These are phyloP conservation scores for Deroplatys truncata DNA, from an alignment of 2,888 invertebrate species.

Conservation along the genomic window DNA sequence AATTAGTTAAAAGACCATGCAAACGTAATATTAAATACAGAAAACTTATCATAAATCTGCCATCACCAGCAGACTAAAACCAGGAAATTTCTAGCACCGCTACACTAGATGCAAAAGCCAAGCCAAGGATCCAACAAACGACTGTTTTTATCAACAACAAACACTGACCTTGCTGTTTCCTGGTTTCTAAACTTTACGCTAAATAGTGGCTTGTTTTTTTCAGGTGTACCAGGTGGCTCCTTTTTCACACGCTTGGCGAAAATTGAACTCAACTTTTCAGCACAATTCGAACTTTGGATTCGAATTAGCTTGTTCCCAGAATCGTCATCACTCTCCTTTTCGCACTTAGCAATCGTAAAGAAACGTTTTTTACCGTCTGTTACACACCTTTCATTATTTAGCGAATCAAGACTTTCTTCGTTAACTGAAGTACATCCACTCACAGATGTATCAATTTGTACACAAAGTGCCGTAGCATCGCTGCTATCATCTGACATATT, in stretches of 20 bases:
- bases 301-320: neutral
- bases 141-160: neutral
- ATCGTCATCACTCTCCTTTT: neutral
- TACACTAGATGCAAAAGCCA: neutral
- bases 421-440: slow-evolving; percentile 3
- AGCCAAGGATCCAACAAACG: neutral
- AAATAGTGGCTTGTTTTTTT: slow-evolving; percentile 35
- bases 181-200: slow-evolving; percentile 41
- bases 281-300: neutral
- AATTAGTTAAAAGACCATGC: too few species aligned
- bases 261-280: neutral
- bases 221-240: neutral
- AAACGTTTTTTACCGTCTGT: neutral
- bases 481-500: neutral
- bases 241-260: neutral
- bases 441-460: slow-evolving; percentile 10
- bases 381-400: slow-evolving; percentile 8
- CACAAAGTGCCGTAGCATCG: neutral
- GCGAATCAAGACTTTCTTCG: slow-evolving; percentile 18
- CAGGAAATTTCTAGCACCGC: neutral
- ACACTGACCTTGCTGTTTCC: slow-evolving; percentile 36
- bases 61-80: too few species aligned
- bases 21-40: too few species aligned
- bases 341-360: neutral
- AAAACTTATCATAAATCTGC: too few species aligned